phyloP scores from a whole-genome alignment of 2,888 invertebrate species.

The Phrixothrix hirtus region DNA sequence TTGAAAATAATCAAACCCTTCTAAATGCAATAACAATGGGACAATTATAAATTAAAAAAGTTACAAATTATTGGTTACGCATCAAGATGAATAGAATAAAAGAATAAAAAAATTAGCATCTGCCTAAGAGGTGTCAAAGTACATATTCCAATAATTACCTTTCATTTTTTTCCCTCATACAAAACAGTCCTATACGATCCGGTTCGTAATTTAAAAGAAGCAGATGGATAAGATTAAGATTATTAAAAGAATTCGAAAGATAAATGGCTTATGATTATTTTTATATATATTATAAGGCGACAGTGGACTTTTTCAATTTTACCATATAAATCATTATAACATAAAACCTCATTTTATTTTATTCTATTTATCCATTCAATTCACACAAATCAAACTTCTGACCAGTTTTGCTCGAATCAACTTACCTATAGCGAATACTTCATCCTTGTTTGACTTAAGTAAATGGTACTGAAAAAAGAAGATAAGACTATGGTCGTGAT shows the following conservation, averaged over 20 bases:
- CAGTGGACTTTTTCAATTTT: conserved; percentile 31
- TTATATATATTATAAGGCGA: conserved; percentile 28
- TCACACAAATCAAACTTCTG: conserved; percentile 31
- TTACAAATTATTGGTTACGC: conserved; percentile 27
- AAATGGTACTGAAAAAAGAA: conserved; percentile 3
- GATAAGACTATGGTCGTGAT: conserved; percentile 20
- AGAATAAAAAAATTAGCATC: conserved; percentile 14
- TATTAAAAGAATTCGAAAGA: conserved; percentile 26
- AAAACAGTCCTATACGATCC: conserved; percentile 17
- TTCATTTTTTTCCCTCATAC: conserved; percentile 6
- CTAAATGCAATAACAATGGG: too few relatives aligned
- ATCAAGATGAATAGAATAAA: conserved; percentile 4
- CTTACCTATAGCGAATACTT: conserved; percentile 1
- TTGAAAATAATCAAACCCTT: too few relatives aligned
- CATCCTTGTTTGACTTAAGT: conserved; percentile 7
- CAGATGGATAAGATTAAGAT: conserved; percentile 28
- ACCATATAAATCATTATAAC: conserved; percentile 28
- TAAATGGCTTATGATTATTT: conserved; percentile 29
- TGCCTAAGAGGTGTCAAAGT: conserved; percentile 10
- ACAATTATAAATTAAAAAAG: conserved; percentile 23
- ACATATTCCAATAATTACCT: conserved; percentile 13
- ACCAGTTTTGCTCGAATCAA: conserved; percentile 20
- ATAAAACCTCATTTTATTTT: conserved; percentile 28
- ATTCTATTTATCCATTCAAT: conserved; percentile 30
- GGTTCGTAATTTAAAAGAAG: conserved; percentile 16